These are phyloP conservation scores for Chorisops tibialis DNA, from an alignment of 2,888 invertebrate species.

Conservation along the genomic window DNA sequence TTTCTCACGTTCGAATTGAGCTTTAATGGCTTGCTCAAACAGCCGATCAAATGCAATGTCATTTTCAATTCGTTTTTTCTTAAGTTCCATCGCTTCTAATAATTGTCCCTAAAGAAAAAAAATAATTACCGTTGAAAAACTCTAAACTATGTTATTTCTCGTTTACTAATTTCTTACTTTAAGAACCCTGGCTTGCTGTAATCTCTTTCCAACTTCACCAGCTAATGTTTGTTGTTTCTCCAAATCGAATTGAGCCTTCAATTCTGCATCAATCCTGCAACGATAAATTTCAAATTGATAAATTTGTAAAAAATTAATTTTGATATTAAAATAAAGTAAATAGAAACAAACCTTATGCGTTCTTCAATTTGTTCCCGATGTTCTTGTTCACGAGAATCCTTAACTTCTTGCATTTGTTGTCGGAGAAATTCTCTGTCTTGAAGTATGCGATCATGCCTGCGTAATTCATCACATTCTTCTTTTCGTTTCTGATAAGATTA, in stretches of 20 bases:
- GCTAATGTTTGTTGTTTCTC: not conserved
- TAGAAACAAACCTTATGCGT: conserved; percentile 4
- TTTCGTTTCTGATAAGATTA: not conserved
- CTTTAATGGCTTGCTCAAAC: conserved; percentile 20
- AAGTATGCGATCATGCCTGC: conserved; percentile 10
- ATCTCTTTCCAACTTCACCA: conserved; percentile 13
- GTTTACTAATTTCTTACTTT: conserved; percentile 13
- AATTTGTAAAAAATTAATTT: not conserved
- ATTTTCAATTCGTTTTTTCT: conserved; percentile 8
- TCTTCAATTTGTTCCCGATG: conserved; percentile 3
- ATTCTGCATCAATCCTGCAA: conserved; percentile 14
- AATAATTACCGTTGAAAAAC: no score
- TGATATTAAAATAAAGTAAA: not conserved
- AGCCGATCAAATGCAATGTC: conserved; percentile 20
- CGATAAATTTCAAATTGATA: not conserved
- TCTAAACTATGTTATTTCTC: no score
- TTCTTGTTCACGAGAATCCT: not conserved
- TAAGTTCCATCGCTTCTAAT: conserved; percentile 9
- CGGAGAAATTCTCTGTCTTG: not conserved
- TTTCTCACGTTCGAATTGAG: conserved; percentile 20
- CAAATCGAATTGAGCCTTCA: conserved; percentile 7
- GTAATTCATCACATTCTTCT: conserved; percentile 13
- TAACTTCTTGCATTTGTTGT: not conserved
- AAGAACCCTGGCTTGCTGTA: conserved; percentile 2
- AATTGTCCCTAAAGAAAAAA: conserved; percentile 14